Base-by-base conservation (phyloP, 2,888 invertebrate species). In the Stenodema calcarata region DNA sequence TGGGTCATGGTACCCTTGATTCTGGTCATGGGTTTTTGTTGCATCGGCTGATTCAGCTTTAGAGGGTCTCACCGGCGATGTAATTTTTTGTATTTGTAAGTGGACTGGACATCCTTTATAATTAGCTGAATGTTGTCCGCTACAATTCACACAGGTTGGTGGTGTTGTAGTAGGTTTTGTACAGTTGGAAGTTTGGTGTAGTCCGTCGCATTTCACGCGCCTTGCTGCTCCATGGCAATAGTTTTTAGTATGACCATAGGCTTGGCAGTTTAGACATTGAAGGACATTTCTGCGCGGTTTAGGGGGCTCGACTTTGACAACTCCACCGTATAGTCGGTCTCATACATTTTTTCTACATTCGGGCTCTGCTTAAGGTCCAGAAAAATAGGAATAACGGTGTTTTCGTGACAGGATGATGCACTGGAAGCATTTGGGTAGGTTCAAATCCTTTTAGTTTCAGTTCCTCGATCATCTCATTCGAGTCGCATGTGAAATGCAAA, bases 231-330 rank as follows among this genome's bases (percentile, higher is more conserved):
- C 4, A 28, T 81, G 54, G 14, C 81, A 81, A 28, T 54, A n/a
- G 54, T 81, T 47, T 62, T 54, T 81, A 16, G 54, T 54, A 27
- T 81, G 83, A 2, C 70, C 83, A 23, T 23, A 83, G 2, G 30
- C 35, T 70, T 70, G 83, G 11, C 83, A 83, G 70, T 83, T 82
- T 27, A 23, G 7, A 69, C 82, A 69, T 18, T 82, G 82, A 12
- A 69, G 54, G 4, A 82, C 69, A 35, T 6, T 82, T 82, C 82
- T 27, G 12, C 69, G 54, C n/a, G 82, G 82, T 69, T 82, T 54
- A 28, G 82, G 62, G n/a, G 82, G 82, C 27, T 82, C 82, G 11
- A 82, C 82, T 82, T 82, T 82, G 28, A 69, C 28, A 1, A 82
- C 82, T 42, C 27, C 80, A 16, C 80, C 80, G 23, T 18, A 80